These are phyloP conservation scores for Timema cristinae DNA, from an alignment of 2,888 invertebrate species.

Conservation along the genomic window DNA sequence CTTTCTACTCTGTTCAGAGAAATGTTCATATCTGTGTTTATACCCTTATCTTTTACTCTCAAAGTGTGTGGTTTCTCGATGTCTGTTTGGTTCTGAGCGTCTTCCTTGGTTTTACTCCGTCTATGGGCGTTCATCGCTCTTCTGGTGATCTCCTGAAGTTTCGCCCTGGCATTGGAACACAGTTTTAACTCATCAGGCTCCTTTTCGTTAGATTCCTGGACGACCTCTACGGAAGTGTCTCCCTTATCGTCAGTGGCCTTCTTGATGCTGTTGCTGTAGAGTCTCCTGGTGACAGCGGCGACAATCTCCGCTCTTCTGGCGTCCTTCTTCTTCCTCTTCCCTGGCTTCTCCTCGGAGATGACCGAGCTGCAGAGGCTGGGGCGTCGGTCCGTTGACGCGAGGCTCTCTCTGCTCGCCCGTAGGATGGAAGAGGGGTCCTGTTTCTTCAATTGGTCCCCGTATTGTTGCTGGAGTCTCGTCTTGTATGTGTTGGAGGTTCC, in stretches of 20 bases:
- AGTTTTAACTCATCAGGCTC: conserved; percentile 54
- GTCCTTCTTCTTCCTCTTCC: conserved; percentile 28
- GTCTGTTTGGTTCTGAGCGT: conserved; percentile 57
- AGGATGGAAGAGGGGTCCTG: not conserved
- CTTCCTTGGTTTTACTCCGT: conserved; percentile 45
- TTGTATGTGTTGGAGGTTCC: conserved; percentile 8
- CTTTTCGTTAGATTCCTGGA: conserved; percentile 36
- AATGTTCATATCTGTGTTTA: conserved; percentile 15
- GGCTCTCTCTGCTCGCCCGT: conserved; percentile 1
- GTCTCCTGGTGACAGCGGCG: conserved; percentile 64
- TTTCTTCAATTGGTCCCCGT: not conserved
- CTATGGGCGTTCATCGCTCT: conserved; percentile 51
- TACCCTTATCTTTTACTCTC: conserved; percentile 54
- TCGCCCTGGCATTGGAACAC: conserved; percentile 56
- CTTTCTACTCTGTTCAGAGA: not conserved
- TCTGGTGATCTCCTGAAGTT: conserved; percentile 56
- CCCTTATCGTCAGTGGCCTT: conserved; percentile 20
- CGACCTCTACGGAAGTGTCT: conserved; percentile 14
- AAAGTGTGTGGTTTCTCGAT: conserved; percentile 43
- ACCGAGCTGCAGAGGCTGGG: not conserved
- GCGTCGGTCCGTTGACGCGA: not conserved
- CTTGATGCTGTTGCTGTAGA: conserved; percentile 48
- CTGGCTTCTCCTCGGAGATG: not conserved
- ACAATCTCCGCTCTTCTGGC: conserved; percentile 56
- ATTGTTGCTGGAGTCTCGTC: conserved; percentile 8